These are phyloP conservation scores for Siderastrea radians DNA, from an alignment of 92 coral and sea anemone species.

Conservation along the genomic window DNA sequence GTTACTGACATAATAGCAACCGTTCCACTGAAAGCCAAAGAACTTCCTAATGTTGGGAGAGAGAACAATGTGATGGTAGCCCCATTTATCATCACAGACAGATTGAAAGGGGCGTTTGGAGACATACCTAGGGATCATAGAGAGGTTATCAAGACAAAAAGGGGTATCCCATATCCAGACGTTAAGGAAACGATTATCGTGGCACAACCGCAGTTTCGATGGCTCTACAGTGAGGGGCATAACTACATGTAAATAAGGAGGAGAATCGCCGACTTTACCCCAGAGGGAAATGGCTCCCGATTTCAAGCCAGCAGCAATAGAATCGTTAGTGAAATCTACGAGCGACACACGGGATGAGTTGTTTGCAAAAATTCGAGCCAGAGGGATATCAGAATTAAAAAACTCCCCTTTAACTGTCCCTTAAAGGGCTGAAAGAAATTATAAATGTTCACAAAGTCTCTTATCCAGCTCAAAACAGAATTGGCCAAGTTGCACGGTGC, in stretches of 20 bases:
- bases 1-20: neutral
- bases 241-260: conserved; percentile 42
- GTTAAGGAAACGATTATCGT: conserved; percentile 28
- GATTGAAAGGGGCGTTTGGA: conserved; percentile 12
- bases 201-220: conserved; percentile 32
- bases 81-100: conserved; percentile 50
- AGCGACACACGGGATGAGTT: conserved; percentile 41
- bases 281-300: conserved; percentile 46
- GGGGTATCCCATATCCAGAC: conserved; percentile 34
- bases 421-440: conserved; percentile 20
- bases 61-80: conserved; percentile 34
- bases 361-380: conserved; percentile 28
- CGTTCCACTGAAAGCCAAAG: conserved; percentile 29
- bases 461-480: conserved; percentile 29
- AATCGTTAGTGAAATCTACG: conserved; percentile 7
- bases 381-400: conserved; percentile 30
- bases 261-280: conserved; percentile 50
- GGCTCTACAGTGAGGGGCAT: conserved; percentile 57
- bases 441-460: conserved; percentile 1
- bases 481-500: neutral
- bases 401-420: conserved; percentile 31
- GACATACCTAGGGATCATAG: conserved; percentile 21
- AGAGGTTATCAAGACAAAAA: conserved; percentile 15
- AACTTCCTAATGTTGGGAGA: conserved; percentile 13
- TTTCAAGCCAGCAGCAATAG: conserved; percentile 18